Conservation (phyloP, 2,797 vertebrate genomes). For the Lagocephalus sceleratus region DNA sequence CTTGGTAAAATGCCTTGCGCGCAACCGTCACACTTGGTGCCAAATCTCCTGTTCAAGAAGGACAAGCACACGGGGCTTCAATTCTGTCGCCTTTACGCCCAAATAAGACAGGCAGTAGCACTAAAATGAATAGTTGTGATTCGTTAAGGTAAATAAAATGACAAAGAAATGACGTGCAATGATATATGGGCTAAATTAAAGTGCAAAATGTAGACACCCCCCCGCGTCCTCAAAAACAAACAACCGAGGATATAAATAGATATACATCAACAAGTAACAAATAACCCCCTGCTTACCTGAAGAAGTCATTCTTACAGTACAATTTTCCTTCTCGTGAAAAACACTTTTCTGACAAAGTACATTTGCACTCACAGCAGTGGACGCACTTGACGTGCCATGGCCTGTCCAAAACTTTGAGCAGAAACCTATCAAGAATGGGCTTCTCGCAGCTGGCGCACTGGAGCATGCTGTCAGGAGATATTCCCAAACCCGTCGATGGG, state of each 20-base stretch:
- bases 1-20: constrained; percentile 91
- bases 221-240: no score
- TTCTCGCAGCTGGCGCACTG: constrained; percentile 86
- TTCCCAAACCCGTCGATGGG: constrained; percentile 7
- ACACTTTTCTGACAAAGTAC: constrained; percentile 91
- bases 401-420: constrained; percentile 92
- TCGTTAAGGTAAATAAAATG: no score
- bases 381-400: constrained; percentile 95
- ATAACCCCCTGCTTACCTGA: constrained; percentile 79
- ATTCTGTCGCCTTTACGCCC: no score
- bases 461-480: constrained; percentile 69
- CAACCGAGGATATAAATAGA: not conserved
- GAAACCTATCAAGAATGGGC: constrained; percentile 89
- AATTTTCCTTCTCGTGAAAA: constrained; percentile 92
- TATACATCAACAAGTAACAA: not conserved
- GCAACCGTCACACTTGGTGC: constrained; percentile 93
- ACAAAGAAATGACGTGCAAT: no score
- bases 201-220: not conserved
- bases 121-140: no score
- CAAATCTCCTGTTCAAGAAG: constrained; percentile 82
- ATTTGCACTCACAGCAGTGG: constrained; percentile 93
- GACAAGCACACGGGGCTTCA: no score
- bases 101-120: no score
- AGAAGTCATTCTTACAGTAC: constrained; percentile 96
- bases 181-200: not conserved